Evolutionary conservation across 2,797 vertebrate genomes (phyloP).

Genomic region (Chrysocyon brachyurus): DNA sequence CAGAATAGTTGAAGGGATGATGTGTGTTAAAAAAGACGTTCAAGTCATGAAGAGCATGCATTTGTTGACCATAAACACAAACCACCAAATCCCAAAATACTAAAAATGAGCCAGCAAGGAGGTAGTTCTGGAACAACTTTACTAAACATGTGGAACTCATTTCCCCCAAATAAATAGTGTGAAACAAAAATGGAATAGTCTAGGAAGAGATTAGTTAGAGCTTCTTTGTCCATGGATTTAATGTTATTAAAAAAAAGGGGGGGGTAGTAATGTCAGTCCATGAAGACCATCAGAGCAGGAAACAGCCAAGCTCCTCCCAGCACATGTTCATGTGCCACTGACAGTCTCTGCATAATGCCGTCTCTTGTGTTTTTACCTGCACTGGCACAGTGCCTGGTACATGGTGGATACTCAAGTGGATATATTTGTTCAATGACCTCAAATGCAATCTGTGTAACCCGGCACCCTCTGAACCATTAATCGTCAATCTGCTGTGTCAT

Average conservation of each 20-base stretch:
- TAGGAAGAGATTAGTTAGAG: constrained; percentile 11
- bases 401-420: not conserved
- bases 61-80: constrained; percentile 75
- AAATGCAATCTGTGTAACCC: not conserved
- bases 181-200: constrained; percentile 54
- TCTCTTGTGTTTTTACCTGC: not conserved
- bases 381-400: not conserved
- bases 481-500: not conserved
- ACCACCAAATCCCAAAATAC: constrained; percentile 71
- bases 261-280: not conserved
- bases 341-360: not conserved
- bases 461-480: constrained; percentile 1
- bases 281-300: not conserved
- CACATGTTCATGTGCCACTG: not conserved
- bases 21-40: constrained; percentile 40
- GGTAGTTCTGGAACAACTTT: constrained; percentile 67
- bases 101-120: constrained; percentile 63
- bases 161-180: constrained; percentile 76
- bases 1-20: not conserved
- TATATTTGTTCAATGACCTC: not conserved
- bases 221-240: constrained; percentile 14
- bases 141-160: constrained; percentile 79
- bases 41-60: constrained; percentile 49
- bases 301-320: not conserved
- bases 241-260: not conserved